Evolutionary conservation across 2,113 vertebrate species (phyloP).

Genomic region (Toxotes jaculatrix): DNA sequence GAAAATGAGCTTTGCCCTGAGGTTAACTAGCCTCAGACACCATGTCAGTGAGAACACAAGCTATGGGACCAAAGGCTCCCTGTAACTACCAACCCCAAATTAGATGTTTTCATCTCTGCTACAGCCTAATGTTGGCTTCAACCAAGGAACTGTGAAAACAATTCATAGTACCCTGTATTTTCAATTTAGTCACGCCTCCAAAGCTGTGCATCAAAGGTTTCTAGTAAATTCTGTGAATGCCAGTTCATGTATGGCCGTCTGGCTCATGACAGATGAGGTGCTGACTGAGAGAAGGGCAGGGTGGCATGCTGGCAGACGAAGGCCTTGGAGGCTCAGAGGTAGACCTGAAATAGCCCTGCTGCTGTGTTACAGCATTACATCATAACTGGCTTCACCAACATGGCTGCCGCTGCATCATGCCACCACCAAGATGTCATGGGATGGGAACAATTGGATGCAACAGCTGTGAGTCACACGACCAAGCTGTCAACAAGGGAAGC

Average conservation of each 20-base stretch:
- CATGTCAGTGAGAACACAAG: constrained; percentile 51
- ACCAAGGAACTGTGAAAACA: constrained; percentile 38
- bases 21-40: constrained; percentile 70
- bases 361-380: constrained; percentile 77
- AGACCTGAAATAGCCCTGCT: constrained; percentile 77
- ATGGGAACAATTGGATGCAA: constrained; percentile 48
- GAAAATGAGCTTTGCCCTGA: constrained; percentile 62
- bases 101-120: constrained; percentile 52
- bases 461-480: constrained; percentile 40
- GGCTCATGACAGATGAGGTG: constrained; percentile 72
- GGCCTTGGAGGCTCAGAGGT: constrained; percentile 68
- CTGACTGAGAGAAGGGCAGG: constrained; percentile 72
- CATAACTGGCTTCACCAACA: constrained; percentile 71
- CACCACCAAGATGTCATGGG: constrained; percentile 59
- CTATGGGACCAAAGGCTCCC: constrained; percentile 34
- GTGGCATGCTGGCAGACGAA: constrained; percentile 64
- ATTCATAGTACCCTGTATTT: constrained; percentile 35
- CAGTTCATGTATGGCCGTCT: constrained; percentile 45
- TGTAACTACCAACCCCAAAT: constrained; percentile 58
- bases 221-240: constrained; percentile 58
- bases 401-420: constrained; percentile 59
- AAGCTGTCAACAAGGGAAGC: constrained; percentile 36
- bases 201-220: constrained; percentile 34
- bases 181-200: constrained; percentile 3
- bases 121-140: constrained; percentile 28